A percentile compares a stretch with the other conserved stretches of the same genome.
Conservation (phyloP, 2,797 vertebrate species). For the Pipistrellus pygmaeus region DNA sequence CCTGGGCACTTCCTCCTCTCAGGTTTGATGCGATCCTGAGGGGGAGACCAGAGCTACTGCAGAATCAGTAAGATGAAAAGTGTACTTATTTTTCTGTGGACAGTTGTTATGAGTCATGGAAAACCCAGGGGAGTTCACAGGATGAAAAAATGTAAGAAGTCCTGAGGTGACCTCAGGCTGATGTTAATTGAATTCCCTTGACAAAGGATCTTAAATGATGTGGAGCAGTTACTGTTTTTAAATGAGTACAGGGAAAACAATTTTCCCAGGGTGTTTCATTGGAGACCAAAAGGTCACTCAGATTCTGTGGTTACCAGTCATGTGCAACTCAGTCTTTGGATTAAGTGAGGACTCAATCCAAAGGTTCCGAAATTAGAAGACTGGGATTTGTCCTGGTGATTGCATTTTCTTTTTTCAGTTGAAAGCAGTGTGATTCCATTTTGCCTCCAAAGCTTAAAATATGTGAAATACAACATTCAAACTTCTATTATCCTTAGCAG, state of each 20-base stretch:
- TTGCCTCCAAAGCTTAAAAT: constrained; percentile 39
- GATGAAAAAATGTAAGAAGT: constrained; percentile 68
- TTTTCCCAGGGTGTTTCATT: constrained; percentile 70
- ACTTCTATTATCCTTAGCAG: constrained; percentile 41
- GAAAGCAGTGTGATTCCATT: constrained; percentile 7
- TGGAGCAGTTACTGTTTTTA: constrained; percentile 69
- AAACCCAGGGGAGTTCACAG: constrained; percentile 70
- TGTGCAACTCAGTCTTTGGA: constrained; percentile 47
- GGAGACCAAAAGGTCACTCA: constrained; percentile 65
- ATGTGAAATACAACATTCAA: not conserved
- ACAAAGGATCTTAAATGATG: constrained; percentile 66
- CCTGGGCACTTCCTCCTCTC: constrained; percentile 25
- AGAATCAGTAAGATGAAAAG: constrained; percentile 61
- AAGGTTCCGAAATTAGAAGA: constrained; percentile 33
- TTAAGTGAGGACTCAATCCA: constrained; percentile 29
- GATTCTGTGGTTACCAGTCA: constrained; percentile 61
- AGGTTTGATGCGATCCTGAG: constrained; percentile 31
- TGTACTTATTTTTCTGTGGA: constrained; percentile 55
- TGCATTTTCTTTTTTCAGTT: constrained; percentile 19
- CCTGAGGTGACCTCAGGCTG: constrained; percentile 68
- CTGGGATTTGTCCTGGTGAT: not conserved
- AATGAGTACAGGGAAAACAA: constrained; percentile 58
- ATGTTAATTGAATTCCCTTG: constrained; percentile 72
- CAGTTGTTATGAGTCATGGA: constrained; percentile 70
- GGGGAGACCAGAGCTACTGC: not conserved